Evolutionary conservation across 2,888 invertebrate genomes (phyloP).

Genomic region (Acanthosepion esculentum): DNA sequence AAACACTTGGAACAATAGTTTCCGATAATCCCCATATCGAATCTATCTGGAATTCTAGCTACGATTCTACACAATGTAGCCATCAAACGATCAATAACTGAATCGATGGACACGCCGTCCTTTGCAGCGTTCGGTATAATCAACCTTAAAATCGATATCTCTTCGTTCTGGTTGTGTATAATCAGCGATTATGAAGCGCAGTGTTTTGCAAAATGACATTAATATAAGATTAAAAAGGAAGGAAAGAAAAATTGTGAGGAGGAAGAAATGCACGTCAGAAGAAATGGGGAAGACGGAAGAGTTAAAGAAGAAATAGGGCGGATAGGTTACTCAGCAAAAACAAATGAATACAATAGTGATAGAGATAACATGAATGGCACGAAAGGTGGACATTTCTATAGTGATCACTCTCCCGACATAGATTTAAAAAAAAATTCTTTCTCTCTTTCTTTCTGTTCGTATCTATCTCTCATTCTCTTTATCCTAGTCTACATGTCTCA

Average conservation of each 20-base stretch:
- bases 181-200: background rate
- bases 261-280: background rate
- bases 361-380: background rate
- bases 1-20: background rate
- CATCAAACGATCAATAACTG: background rate
- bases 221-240: background rate
- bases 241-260: background rate
- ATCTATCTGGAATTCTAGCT: background rate
- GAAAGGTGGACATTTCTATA: background rate
- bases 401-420: too few species aligned
- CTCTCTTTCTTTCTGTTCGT: background rate
- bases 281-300: background rate
- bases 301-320: background rate
- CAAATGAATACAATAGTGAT: background rate
- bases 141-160: background rate
- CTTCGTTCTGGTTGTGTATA: background rate
- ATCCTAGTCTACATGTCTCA: too few species aligned
- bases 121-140: background rate
- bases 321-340: background rate
- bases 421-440: too few species aligned
- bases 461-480: background rate
- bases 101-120: background rate
- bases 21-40: background rate
- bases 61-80: background rate
- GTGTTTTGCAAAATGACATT: conserved; percentile 10